phyloP scores from a whole-genome alignment of 64 coral and sea anemone genomes.

The Pocillopora damicornis region DNA sequence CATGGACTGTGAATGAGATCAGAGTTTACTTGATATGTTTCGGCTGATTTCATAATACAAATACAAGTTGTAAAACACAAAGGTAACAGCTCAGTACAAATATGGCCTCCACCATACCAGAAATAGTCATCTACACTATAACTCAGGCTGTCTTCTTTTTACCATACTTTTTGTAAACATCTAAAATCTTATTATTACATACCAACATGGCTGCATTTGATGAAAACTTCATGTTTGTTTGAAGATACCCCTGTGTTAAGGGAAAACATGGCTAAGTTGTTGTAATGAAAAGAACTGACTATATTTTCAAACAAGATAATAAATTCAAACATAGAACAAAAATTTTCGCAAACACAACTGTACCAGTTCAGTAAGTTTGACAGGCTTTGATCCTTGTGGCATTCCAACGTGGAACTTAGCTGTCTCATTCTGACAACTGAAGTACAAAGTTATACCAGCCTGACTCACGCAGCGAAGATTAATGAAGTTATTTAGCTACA shows the following conservation, averaged over 20 bases:
- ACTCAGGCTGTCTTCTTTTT: too few species aligned
- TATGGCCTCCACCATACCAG: too few species aligned
- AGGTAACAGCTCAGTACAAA: too few species aligned
- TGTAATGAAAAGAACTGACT: not conserved
- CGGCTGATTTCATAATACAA: not conserved
- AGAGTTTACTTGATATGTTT: not conserved
- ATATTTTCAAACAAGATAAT: not conserved
- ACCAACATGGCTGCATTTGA: constrained; percentile 75
- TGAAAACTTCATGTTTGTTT: constrained; percentile 60
- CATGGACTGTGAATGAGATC: constrained; percentile 40
- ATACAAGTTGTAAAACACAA: not conserved
- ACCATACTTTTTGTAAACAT: too few species aligned
- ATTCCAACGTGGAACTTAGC: constrained; percentile 75
- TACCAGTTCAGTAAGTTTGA: constrained; percentile 76
- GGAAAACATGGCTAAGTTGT: not conserved
- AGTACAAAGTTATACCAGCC: constrained; percentile 70
- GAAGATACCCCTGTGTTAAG: constrained; percentile 64
- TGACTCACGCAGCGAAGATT: constrained; percentile 69
- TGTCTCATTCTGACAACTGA: constrained; percentile 77
- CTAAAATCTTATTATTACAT: not conserved
- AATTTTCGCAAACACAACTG: not conserved
- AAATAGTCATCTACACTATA: too few species aligned
- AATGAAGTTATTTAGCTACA: constrained; percentile 67
- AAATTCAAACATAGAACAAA: not conserved
- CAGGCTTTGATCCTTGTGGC: constrained; percentile 59